Evolutionary conservation across 2,113 vertebrate species (phyloP).

Genomic region (Oxyruncus cristatus): DNA sequence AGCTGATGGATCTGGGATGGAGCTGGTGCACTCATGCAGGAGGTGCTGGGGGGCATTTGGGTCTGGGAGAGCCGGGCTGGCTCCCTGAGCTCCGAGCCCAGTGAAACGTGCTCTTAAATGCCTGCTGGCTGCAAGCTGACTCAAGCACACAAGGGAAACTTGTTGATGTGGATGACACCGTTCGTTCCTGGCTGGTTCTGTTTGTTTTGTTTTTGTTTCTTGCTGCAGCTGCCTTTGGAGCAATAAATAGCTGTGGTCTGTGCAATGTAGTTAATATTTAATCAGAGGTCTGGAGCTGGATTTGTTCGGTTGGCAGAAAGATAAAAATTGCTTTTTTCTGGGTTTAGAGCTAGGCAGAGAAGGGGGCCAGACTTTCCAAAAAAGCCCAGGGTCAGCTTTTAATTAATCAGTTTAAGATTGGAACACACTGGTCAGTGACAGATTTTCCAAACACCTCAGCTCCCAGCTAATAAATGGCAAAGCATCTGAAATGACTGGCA

Average conservation of each 20-base stretch:
- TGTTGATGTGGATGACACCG: slow-evolving; percentile 18
- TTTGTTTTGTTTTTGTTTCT: neutral
- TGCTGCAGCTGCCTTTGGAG: slow-evolving; percentile 34
- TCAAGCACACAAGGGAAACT: slow-evolving; percentile 12
- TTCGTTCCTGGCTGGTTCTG: slow-evolving; percentile 20
- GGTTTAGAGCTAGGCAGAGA: neutral
- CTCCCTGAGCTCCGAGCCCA: neutral
- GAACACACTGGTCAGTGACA: neutral
- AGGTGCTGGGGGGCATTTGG: neutral
- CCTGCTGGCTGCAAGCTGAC: slow-evolving; percentile 36
- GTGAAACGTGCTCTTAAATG: slow-evolving; percentile 25
- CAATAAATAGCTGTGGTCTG: slow-evolving; percentile 55
- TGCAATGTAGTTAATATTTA: slow-evolving; percentile 61
- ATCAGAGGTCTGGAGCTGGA: slow-evolving; percentile 51
- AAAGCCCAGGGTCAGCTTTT: slow-evolving; percentile 28
- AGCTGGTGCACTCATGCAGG: neutral
- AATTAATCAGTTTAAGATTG: neutral
- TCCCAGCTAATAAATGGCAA: neutral
- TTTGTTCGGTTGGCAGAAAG: neutral
- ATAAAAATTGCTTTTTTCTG: neutral
- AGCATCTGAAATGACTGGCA: neutral
- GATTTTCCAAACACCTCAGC: neutral
- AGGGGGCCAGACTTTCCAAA: neutral
- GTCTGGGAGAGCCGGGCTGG: neutral
- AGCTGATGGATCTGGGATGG: neutral